Evolutionary conservation across 2,797 vertebrate genomes (phyloP).

Genomic region (Betta splendens): DNA sequence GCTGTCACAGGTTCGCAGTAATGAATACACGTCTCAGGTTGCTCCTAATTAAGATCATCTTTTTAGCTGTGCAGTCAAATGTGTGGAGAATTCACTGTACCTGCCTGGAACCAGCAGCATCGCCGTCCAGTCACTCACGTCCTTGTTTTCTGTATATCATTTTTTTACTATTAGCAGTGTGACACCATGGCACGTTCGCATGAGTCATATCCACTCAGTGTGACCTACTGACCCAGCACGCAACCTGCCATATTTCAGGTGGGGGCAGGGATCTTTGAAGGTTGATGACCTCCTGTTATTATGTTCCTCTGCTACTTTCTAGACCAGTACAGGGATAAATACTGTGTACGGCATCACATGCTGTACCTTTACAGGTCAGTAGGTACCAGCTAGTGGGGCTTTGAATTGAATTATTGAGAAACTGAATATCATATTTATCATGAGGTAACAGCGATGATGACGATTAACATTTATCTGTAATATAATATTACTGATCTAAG

Average conservation of each 20-base stretch:
- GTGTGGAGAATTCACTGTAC: no score
- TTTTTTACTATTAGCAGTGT: background rate
- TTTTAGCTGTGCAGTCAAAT: no score
- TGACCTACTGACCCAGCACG: background rate
- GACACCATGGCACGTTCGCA: background rate
- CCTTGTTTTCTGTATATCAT: background rate
- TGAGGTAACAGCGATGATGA: background rate
- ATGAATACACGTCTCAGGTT: no score
- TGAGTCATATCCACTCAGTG: background rate
- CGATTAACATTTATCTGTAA: background rate
- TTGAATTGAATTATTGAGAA: background rate
- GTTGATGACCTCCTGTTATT: background rate
- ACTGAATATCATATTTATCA: background rate
- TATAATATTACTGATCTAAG: conserved; percentile 9
- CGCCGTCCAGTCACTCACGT: no score
- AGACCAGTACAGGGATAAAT: background rate
- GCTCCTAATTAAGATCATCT: no score
- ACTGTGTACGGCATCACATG: background rate
- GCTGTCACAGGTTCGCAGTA: no score
- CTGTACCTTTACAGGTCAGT: conserved; percentile 4
- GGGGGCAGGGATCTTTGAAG: background rate
- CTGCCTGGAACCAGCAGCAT: no score
- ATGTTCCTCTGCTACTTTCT: background rate
- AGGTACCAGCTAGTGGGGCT: background rate
- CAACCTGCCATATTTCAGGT: background rate